Evolutionary conservation across 2,113 vertebrate genomes (phyloP).

Genomic region (Porphyrio hochstetteri): DNA sequence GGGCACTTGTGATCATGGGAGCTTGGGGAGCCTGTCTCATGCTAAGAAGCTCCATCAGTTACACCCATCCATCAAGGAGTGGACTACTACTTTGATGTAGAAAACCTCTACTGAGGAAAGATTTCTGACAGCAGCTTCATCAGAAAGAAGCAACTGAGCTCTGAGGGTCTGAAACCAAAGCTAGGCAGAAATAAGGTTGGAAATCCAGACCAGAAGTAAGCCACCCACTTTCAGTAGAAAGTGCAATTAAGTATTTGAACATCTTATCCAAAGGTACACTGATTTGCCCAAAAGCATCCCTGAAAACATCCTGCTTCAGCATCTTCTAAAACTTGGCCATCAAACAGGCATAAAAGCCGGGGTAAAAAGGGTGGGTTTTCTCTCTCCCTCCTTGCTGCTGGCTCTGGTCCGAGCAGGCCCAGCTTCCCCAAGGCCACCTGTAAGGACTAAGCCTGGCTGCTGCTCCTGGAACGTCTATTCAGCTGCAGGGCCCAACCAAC

Average conservation of each 20-base stretch:
- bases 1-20: background rate
- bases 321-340: background rate
- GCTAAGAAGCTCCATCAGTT: background rate
- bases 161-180: background rate
- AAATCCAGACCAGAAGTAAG: background rate
- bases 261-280: background rate
- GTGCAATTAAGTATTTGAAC: background rate
- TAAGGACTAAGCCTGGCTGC: background rate
- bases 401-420: accelerated
- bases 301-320: background rate
- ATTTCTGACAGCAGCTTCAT: background rate
- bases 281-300: background rate
- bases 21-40: background rate
- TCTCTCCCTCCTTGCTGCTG: background rate
- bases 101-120: background rate
- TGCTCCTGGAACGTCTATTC: accelerated
- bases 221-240: background rate
- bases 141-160: background rate
- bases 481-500: background rate
- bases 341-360: background rate
- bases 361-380: background rate
- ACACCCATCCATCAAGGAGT: background rate
- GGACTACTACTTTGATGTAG: background rate
- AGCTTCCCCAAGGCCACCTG: accelerated
- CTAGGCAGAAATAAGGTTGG: background rate